Conservation (phyloP, 2,797 vertebrate genomes). For the Paguma larvata region DNA sequence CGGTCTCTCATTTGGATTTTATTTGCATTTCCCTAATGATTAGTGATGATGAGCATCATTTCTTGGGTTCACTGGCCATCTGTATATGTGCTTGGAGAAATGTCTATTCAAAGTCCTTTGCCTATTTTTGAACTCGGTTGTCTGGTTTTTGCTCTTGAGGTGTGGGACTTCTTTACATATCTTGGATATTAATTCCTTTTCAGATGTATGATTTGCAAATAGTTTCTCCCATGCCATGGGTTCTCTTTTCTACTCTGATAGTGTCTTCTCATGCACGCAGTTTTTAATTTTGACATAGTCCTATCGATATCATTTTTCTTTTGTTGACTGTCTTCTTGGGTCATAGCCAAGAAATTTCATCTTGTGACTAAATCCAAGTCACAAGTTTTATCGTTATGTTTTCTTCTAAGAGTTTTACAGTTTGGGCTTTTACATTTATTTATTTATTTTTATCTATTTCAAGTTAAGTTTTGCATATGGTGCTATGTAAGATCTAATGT, state of each 20-base stretch:
- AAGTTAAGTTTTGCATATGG: not conserved
- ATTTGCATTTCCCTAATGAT: not conserved
- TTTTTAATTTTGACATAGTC: not conserved
- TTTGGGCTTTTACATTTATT: not conserved
- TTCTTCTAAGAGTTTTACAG: not conserved
- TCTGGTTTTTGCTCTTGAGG: not conserved
- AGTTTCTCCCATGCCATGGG: not conserved
- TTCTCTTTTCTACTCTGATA: not conserved
- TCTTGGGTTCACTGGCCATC: not conserved
- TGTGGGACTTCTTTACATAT: not conserved
- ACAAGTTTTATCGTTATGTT: not conserved
- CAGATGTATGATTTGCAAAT: not conserved
- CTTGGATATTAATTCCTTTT: not conserved
- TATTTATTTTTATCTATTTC: not conserved
- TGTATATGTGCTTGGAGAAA: not conserved
- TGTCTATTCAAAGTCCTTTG: not conserved
- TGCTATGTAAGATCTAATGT: not conserved
- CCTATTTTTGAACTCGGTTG: not conserved
- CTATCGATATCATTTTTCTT: not conserved
- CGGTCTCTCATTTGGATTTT: not conserved
- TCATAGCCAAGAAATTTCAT: not conserved
- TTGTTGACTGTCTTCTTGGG: not conserved
- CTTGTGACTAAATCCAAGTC: not conserved
- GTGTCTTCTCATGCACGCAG: not conserved
- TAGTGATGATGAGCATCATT: not conserved